A percentile compares a stretch with the other conserved stretches of the same genome.
Conservation (phyloP, 2,797 vertebrate genomes). For the Phrynocephalus guinanensis region DNA sequence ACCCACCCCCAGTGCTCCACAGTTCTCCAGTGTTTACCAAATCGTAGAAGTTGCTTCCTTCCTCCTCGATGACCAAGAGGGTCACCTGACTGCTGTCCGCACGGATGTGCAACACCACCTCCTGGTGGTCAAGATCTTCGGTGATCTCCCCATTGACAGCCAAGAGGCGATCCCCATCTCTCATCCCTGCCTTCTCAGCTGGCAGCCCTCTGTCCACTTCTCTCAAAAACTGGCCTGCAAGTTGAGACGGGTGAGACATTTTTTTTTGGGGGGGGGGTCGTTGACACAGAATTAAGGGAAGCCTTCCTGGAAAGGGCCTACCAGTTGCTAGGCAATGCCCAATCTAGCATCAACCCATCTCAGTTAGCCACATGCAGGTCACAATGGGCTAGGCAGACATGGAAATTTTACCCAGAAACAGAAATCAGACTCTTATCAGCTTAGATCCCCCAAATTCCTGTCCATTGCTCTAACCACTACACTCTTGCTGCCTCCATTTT, state of each 20-base stretch:
- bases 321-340: not conserved
- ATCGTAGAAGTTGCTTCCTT: constrained; percentile 84
- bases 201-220: constrained; percentile 90
- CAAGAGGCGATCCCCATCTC: constrained; percentile 88
- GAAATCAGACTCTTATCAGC: no score
- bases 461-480: no score
- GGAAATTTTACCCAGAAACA: no score
- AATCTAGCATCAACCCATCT: not conserved
- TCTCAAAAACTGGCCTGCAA: constrained; percentile 86
- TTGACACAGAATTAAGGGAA: not conserved
- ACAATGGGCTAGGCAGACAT: no score
- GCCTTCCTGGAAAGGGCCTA: not conserved
- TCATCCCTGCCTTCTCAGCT: constrained; percentile 88
- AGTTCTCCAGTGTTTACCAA: constrained; percentile 72
- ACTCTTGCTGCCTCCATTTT: no score
- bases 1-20: not conserved
- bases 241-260: not conserved
- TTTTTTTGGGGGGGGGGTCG: no score
- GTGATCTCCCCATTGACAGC: constrained; percentile 89
- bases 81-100: constrained; percentile 78
- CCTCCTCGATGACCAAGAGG: constrained; percentile 81
- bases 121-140: constrained; percentile 85
- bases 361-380: no score
- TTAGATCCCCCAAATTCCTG: no score
- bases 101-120: constrained; percentile 85